Conservation (phyloP, 2,113 vertebrate species). For the Theristicus caerulescens region DNA sequence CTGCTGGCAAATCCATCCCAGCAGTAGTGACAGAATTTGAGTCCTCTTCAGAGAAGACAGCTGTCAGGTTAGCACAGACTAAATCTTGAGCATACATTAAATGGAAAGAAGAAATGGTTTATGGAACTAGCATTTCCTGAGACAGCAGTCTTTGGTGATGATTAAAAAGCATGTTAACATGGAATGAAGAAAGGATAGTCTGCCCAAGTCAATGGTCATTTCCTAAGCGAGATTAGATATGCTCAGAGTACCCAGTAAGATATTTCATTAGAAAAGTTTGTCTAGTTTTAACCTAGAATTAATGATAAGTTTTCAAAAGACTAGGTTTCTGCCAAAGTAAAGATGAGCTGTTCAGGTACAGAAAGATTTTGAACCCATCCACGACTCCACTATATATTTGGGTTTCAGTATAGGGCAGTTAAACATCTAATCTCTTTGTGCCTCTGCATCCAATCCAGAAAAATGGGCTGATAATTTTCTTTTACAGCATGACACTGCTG, state of each 20-base stretch:
- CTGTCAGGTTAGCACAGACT: not conserved
- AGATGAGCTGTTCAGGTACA: not conserved
- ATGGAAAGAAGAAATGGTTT: not conserved
- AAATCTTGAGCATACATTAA: not conserved
- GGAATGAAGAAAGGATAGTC: not conserved
- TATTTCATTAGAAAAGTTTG: not conserved
- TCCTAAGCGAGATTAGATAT: not conserved
- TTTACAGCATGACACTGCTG: not conserved
- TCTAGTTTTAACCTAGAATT: not conserved
- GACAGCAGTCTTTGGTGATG: not conserved
- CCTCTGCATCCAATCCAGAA: not conserved
- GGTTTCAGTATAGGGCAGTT: not conserved
- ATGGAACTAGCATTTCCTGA: not conserved
- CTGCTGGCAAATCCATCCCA: not conserved
- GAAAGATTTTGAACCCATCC: not conserved
- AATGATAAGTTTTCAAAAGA: not conserved
- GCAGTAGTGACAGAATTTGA: not conserved
- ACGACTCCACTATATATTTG: not conserved
- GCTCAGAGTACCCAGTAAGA: not conserved
- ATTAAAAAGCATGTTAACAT: not conserved
- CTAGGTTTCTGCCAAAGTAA: not conserved
- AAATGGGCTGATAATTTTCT: not conserved
- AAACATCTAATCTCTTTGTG: not conserved
- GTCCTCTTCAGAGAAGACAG: not conserved
- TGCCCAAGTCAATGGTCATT: not conserved